A percentile compares a stretch with the other conserved stretches of the same genome.
These are phyloP conservation scores for Theocolax elegans DNA, from an alignment of 1,140 invertebrate genomes.

Conservation along the genomic window DNA sequence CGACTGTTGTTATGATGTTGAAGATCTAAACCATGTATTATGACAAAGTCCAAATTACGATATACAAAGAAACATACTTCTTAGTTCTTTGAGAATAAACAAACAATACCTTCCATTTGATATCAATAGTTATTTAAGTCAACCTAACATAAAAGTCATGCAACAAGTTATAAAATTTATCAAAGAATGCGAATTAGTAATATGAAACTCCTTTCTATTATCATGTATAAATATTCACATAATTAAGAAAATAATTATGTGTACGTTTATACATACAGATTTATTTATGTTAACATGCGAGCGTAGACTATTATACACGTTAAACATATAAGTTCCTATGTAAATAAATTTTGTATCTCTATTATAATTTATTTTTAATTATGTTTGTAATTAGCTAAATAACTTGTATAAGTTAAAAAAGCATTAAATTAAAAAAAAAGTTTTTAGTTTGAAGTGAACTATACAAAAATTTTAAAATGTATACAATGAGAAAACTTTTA, in stretches of 20 bases:
- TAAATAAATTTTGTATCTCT: background rate
- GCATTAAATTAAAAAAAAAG: constrained; percentile 1
- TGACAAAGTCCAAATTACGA: background rate
- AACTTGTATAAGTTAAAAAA: constrained; percentile 5
- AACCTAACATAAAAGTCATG: background rate
- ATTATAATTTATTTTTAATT: background rate
- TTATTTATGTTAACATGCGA: no score
- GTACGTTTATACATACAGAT: no score
- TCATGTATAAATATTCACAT: no score
- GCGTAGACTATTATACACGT: no score
- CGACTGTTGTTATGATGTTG: background rate
- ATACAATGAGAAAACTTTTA: no score
- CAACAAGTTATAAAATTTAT: background rate
- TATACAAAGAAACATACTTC: background rate
- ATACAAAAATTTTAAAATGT: no score
- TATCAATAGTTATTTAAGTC: background rate
- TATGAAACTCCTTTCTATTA: no score
- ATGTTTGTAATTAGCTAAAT: background rate
- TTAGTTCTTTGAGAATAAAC: background rate
- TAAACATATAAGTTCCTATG: background rate
- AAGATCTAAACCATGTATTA: background rate
- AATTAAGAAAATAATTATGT: no score
- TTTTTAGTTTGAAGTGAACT: no score
- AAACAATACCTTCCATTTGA: background rate
- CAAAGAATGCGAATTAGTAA: background rate